A percentile compares a stretch with the other conserved stretches of the same genome.
Evolutionary conservation across 2,797 vertebrate species (phyloP).

Genomic region (Hydrophis major): DNA sequence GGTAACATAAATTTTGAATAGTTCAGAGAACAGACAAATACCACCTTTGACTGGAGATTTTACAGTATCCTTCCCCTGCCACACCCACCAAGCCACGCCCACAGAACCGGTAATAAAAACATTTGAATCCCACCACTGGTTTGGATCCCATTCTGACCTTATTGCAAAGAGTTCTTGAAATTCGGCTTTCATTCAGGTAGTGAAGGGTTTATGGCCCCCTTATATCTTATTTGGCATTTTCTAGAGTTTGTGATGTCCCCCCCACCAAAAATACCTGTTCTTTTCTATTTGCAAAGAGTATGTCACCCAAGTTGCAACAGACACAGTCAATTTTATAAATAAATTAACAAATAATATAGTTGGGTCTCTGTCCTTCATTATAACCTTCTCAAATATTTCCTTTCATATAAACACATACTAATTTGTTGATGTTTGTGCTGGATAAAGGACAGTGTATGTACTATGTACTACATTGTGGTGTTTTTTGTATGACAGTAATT

Average conservation of each 20-base stretch:
- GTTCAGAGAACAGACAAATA: no score
- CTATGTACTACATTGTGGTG: neutral
- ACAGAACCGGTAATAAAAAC: no score
- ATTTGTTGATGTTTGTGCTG: neutral
- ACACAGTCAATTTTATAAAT: neutral
- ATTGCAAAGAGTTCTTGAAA: neutral
- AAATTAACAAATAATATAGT: neutral
- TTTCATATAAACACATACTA: neutral
- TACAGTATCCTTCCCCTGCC: no score
- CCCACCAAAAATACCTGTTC: neutral
- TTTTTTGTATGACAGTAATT: neutral
- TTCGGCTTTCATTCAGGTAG: neutral
- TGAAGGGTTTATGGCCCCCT: neutral
- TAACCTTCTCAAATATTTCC: neutral
- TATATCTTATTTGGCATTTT: neutral
- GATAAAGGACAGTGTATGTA: neutral
- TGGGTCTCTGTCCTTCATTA: neutral
- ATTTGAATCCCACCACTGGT: no score
- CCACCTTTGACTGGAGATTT: no score
- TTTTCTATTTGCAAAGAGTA: neutral
- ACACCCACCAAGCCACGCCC: no score
- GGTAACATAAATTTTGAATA: no score
- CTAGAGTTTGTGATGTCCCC: neutral
- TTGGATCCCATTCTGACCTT: neutral
- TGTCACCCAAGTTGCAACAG: neutral